Conservation (phyloP, 2,797 vertebrate genomes). For the Menidia menidia region DNA sequence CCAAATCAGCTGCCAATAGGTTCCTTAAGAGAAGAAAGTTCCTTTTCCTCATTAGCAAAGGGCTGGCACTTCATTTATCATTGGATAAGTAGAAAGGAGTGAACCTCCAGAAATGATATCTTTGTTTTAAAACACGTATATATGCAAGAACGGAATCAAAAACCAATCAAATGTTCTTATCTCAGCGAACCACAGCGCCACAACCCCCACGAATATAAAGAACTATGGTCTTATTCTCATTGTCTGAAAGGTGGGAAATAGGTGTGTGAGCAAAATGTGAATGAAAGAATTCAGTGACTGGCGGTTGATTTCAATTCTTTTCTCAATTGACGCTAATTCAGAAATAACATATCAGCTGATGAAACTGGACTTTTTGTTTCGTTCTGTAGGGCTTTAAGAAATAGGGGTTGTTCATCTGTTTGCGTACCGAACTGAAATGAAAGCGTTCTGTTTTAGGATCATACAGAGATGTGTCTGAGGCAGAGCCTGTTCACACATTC, state of each 20-base stretch:
- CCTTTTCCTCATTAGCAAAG: constrained; percentile 61
- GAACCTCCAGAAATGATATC: constrained; percentile 21
- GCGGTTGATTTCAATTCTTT: not conserved
- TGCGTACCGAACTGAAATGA: not conserved
- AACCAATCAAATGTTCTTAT: constrained; percentile 29
- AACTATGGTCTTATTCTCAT: not conserved
- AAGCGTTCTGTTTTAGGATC: not conserved
- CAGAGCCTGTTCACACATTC: not conserved
- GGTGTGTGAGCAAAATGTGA: not conserved
- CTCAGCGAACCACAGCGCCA: constrained; percentile 18
- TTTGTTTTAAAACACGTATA: constrained; percentile 29
- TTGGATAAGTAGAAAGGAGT: constrained; percentile 30
- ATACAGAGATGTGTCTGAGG: not conserved
- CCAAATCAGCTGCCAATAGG: constrained; percentile 27
- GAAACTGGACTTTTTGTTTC: too few species aligned
- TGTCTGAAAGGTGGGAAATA: not conserved
- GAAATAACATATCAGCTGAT: too few species aligned
- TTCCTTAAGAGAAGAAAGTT: constrained; percentile 20
- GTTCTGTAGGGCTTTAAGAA: too few species aligned
- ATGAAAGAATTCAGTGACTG: not conserved
- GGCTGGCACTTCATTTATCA: constrained; percentile 70
- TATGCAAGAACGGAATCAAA: constrained; percentile 58
- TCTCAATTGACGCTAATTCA: not conserved
- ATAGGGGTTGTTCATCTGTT: not conserved
- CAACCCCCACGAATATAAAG: not conserved